phyloP scores from a whole-genome alignment of 2,797 vertebrate genomes.

The Euthynnus affinis region DNA sequence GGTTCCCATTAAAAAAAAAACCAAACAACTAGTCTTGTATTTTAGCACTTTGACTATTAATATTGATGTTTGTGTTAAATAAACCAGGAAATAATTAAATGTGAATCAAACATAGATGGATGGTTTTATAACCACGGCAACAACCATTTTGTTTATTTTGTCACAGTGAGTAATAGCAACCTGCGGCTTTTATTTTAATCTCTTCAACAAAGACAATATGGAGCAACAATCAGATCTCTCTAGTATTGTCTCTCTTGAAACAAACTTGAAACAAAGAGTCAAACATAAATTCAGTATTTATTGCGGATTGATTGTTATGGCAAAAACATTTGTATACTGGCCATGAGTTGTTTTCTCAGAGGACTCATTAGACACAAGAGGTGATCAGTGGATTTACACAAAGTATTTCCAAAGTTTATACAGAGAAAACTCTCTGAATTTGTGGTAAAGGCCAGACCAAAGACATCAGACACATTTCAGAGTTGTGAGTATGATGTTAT shows the following conservation, averaged over 20 bases:
- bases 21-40: no score
- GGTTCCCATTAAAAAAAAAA: neutral
- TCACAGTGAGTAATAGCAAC: no score
- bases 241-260: neutral
- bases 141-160: neutral
- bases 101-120: neutral
- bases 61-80: constrained; percentile 4
- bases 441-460: neutral
- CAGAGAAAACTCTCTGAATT: constrained; percentile 7
- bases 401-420: constrained; percentile 3
- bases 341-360: neutral
- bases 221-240: neutral
- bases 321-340: constrained; percentile 6
- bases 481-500: neutral
- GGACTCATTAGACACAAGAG: constrained; percentile 1
- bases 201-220: no score
- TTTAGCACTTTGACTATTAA: neutral
- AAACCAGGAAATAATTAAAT: constrained; percentile 11
- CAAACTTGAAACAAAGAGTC: neutral
- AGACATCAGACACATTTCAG: neutral
- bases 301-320: neutral
- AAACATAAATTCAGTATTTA: constrained; percentile 25
- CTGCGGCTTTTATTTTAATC: no score
- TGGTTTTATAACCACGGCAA: constrained; percentile 12
- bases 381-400: constrained; percentile 11